Conservation (phyloP, 2,797 vertebrate species). For the Squalus acanthias region DNA sequence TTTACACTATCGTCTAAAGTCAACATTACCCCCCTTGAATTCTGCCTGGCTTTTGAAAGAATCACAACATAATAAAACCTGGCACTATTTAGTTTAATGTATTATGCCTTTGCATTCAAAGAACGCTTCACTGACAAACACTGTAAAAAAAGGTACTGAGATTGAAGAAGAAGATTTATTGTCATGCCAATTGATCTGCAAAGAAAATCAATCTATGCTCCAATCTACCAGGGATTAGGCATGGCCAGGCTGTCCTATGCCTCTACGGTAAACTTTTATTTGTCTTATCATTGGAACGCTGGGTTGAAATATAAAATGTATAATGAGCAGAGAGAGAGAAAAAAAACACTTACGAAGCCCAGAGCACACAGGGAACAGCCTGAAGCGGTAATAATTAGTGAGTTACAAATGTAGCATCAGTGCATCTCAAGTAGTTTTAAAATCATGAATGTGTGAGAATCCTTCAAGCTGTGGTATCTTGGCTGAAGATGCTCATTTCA, state of each 20-base stretch:
- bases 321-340: background rate
- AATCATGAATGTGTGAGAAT: constrained; percentile 45
- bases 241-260: background rate
- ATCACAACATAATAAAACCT: constrained; percentile 68
- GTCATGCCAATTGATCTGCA: constrained; percentile 68
- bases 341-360: background rate
- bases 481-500: constrained; percentile 6
- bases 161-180: constrained; percentile 68
- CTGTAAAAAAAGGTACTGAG: constrained; percentile 47
- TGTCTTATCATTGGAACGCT: background rate
- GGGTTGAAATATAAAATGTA: background rate
- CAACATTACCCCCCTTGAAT: background rate
- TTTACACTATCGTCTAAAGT: background rate
- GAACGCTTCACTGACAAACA: constrained; percentile 66
- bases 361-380: background rate
- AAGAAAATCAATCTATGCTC: constrained; percentile 61
- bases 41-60: constrained; percentile 59
- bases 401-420: constrained; percentile 1
- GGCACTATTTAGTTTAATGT: constrained; percentile 73
- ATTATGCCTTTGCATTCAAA: constrained; percentile 67
- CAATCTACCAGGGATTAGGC: background rate
- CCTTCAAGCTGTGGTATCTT: constrained; percentile 39
- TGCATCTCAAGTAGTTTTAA: background rate
- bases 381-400: constrained; percentile 5
- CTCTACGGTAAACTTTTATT: constrained; percentile 3